These are phyloP conservation scores for Sebastes diaconus DNA, from an alignment of 2,797 vertebrate genomes.

Conservation along the genomic window DNA sequence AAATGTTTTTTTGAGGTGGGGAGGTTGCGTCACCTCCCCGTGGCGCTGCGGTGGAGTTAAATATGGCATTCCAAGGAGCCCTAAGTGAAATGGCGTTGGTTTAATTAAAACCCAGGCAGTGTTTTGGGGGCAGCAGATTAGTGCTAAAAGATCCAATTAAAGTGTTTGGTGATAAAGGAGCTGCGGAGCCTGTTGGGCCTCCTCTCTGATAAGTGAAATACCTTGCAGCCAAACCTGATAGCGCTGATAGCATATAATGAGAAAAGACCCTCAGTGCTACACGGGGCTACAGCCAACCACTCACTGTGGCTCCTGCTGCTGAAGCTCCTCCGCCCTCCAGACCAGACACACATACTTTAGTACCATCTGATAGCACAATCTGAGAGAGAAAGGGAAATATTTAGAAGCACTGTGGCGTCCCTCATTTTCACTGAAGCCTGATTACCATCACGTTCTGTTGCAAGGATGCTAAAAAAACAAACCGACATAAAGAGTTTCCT, in stretches of 20 bases:
- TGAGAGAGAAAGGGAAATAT: constrained; percentile 26
- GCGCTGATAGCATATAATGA: constrained; percentile 58
- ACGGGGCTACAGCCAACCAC: neutral
- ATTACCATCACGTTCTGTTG: constrained; percentile 39
- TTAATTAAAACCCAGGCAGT: constrained; percentile 71
- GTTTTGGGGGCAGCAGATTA: constrained; percentile 69
- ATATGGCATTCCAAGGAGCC: constrained; percentile 40
- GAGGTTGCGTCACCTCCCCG: neutral
- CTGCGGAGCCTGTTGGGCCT: constrained; percentile 42
- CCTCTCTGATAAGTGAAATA: constrained; percentile 61
- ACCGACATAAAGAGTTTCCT: constrained; percentile 44
- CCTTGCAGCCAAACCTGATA: constrained; percentile 62
- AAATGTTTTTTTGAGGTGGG: neutral
- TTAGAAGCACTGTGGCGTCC: neutral
- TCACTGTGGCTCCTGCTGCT: constrained; percentile 14
- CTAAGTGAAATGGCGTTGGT: constrained; percentile 59
- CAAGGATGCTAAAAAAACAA: constrained; percentile 42
- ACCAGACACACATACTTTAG: neutral
- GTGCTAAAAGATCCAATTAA: constrained; percentile 74
- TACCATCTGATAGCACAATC: neutral
- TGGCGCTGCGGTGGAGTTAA: constrained; percentile 16
- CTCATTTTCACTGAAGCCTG: constrained; percentile 18
- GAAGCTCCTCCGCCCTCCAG: neutral
- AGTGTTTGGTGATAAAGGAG: constrained; percentile 58
- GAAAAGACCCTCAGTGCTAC: constrained; percentile 23